These are phyloP conservation scores for Conomelus anceps DNA, from an alignment of 2,888 invertebrate genomes.

Conservation along the genomic window DNA sequence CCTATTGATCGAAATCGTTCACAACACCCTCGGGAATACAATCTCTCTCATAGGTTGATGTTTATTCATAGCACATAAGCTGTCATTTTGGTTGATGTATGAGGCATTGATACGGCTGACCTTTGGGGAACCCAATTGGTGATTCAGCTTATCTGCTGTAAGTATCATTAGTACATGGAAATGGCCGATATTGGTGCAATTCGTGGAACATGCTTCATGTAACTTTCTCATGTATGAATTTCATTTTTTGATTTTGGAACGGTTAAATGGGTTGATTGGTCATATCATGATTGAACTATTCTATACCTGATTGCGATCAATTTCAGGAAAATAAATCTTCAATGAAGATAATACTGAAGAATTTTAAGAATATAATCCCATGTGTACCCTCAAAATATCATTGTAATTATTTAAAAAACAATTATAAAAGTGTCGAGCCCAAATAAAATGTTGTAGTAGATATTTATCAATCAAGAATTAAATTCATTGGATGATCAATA, in stretches of 20 bases:
- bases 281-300: neutral
- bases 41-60: neutral
- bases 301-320: neutral
- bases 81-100: neutral
- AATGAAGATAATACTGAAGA: too few species aligned
- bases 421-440: too few species aligned
- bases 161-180: neutral
- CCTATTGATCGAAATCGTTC: neutral
- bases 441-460: too few species aligned
- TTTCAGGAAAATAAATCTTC: too few species aligned
- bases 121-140: neutral
- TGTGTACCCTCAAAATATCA: too few species aligned
- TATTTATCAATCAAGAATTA: too few species aligned
- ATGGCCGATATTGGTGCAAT: neutral
- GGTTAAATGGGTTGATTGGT: neutral
- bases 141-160: neutral
- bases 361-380: too few species aligned
- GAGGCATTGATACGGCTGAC: neutral
- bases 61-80: neutral
- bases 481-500: too few species aligned
- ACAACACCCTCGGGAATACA: neutral
- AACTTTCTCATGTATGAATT: neutral
- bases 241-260: neutral
- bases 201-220: neutral
- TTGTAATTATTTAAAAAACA: too few species aligned